Base-by-base conservation (phyloP, 2,797 vertebrate species). In the Cirrhinus mrigala region DNA sequence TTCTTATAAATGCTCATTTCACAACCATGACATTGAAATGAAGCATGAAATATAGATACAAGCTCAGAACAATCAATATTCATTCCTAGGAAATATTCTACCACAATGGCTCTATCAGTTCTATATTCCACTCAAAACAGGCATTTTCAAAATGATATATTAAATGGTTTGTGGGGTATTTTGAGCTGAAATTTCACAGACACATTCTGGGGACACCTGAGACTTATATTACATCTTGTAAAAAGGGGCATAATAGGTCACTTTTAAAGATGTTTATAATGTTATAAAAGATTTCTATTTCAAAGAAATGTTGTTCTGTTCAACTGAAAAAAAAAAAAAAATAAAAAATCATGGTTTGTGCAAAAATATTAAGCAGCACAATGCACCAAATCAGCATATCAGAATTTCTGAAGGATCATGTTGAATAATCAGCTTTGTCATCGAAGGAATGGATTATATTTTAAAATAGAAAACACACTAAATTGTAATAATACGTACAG, bases 1-100 rank as follows among this genome's bases (percentile, higher is more conserved):
- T 60, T 60, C 54, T 56, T 24, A 77, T 40, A 60, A 52, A 66
- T 4, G 24, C 24, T 79, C 1, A 48, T 79, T 81, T 81, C 46
- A 81, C 62, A 50, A 24, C 20, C 50, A 71, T 56, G 12, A 44
- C 27, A 24, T 18, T 56, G n/a, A 50, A 46, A 46, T 82, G 6
- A 58, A 29, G 7, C 27, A 29, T 20, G 11, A 46, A 20, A 78
- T 75, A 54, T 11, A 33, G 76, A 76, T 44, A 6, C 73, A 54
- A 33, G 50, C 11, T 22, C 10, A 56, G 52, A 37, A 40, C 29
- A 0, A 33, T 20, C 48, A 33, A 54, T 70, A 70, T n/a, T 44
- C 11, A 44, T 75, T 54, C 20, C 10, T 50, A 50, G 14, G n/a
- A 73, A 54, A 54, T 54, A 54, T 22, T 75, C 24, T 10, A 74